Percentiles rank a stretch among this genome's conserved stretches.
These are phyloP conservation scores for Oreotrochilus melanogaster DNA, from an alignment of 2,113 vertebrate genomes.

Conservation along the genomic window DNA sequence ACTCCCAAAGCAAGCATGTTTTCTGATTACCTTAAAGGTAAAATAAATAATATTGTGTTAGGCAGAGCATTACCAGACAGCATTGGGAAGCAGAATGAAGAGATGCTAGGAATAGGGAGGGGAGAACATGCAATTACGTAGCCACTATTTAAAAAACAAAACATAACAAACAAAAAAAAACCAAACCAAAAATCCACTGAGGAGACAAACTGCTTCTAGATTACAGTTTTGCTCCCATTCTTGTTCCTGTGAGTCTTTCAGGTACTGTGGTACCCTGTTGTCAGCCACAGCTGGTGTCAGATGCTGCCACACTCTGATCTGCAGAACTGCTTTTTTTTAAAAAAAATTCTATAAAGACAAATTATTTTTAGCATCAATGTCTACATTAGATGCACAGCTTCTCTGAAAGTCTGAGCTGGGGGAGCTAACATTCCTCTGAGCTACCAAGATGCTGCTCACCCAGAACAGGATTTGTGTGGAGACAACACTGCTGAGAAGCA, in stretches of 20 bases:
- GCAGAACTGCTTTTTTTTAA: neutral
- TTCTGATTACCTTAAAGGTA: neutral
- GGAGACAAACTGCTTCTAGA: neutral
- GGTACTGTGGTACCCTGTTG: neutral
- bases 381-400: neutral
- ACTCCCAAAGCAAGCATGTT: neutral
- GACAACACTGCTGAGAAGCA: neutral
- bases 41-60: neutral
- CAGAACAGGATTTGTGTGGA: neutral
- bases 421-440: neutral
- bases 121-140: neutral
- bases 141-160: neutral
- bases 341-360: neutral
- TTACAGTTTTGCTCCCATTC: neutral
- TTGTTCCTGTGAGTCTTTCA: neutral
- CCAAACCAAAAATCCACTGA: neutral
- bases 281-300: neutral
- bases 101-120: neutral
- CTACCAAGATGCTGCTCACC: neutral
- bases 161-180: too few relatives aligned
- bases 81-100: neutral
- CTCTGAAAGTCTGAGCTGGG: neutral
- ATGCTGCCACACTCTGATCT: neutral
- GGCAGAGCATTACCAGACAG: neutral
- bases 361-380: neutral